These are phyloP conservation scores for Conops quadrifasciatus DNA, from an alignment of 2,888 invertebrate genomes.

Conservation along the genomic window DNA sequence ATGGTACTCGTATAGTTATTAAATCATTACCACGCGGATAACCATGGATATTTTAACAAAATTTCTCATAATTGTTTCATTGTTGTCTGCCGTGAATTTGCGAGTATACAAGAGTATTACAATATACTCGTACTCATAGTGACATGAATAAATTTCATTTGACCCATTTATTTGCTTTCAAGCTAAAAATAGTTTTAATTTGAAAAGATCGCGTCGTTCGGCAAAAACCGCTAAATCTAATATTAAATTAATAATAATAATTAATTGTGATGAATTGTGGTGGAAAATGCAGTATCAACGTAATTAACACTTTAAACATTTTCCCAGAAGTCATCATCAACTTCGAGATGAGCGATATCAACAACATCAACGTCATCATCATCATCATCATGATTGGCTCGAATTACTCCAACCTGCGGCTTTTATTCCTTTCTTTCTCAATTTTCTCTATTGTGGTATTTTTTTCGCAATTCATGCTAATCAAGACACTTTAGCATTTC, in stretches of 20 bases:
- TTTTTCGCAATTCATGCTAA: not conserved
- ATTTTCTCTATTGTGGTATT: not conserved
- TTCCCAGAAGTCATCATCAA: no score
- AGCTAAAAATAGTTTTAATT: no score
- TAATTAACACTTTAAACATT: no score
- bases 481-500: not conserved
- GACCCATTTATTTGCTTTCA: no score
- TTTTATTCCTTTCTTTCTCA: not conserved
- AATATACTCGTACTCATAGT: not conserved
- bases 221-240: no score
- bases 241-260: no score
- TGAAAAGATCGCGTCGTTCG: no score
- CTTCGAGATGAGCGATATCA: no score
- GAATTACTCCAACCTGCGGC: not conserved
- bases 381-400: conserved; percentile 1
- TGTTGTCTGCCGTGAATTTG: not conserved
- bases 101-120: not conserved
- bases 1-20: no score
- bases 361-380: not conserved
- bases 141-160: not conserved
- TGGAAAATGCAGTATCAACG: no score
- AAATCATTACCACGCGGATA: no score
- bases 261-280: no score
- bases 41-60: not conserved
- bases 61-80: conserved; percentile 10